phyloP scores from a whole-genome alignment of 2,888 invertebrate species.

The Rhagium mordax region DNA sequence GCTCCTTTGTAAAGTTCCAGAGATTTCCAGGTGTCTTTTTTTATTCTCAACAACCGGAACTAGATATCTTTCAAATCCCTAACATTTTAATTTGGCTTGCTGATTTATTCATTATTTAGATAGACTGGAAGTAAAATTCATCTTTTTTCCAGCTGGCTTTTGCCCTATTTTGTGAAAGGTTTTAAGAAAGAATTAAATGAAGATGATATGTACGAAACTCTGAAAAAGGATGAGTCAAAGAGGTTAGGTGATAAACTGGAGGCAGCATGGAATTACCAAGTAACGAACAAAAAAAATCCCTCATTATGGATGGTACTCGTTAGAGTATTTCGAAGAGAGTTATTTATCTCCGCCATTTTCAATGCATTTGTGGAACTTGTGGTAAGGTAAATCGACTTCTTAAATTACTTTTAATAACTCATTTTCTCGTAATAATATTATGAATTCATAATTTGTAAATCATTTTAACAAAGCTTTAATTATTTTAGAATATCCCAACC shows the following conservation, averaged over 20 bases:
- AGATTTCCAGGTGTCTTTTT: too few species aligned
- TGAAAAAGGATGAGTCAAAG: slow-evolving; percentile 68
- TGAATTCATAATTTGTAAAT: too few species aligned
- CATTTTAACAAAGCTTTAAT: too few species aligned
- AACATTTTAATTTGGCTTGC: too few species aligned
- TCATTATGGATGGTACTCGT: slow-evolving; percentile 40
- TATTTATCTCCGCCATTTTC: slow-evolving; percentile 40
- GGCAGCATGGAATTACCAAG: slow-evolving; percentile 57
- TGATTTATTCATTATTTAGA: too few species aligned
- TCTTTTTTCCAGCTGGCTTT: slow-evolving; percentile 69
- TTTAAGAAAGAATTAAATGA: slow-evolving; percentile 69
- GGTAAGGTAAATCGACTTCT: slow-evolving; percentile 54
- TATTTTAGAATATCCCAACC: slow-evolving; percentile 56
- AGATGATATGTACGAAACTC: slow-evolving; percentile 70
- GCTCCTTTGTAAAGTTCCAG: too few species aligned
- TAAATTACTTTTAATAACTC: too few species aligned
- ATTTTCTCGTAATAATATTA: too few species aligned
- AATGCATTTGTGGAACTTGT: slow-evolving; percentile 48
- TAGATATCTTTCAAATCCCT: too few species aligned
- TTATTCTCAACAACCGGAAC: too few species aligned
- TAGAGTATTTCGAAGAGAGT: slow-evolving; percentile 36
- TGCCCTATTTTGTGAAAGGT: slow-evolving; percentile 70
- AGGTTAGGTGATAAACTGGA: slow-evolving; percentile 67
- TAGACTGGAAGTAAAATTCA: too few species aligned
- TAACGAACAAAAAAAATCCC: slow-evolving; percentile 50